Evolutionary conservation across 2,113 vertebrate genomes (phyloP).

Genomic region (Plecotus auritus): DNA sequence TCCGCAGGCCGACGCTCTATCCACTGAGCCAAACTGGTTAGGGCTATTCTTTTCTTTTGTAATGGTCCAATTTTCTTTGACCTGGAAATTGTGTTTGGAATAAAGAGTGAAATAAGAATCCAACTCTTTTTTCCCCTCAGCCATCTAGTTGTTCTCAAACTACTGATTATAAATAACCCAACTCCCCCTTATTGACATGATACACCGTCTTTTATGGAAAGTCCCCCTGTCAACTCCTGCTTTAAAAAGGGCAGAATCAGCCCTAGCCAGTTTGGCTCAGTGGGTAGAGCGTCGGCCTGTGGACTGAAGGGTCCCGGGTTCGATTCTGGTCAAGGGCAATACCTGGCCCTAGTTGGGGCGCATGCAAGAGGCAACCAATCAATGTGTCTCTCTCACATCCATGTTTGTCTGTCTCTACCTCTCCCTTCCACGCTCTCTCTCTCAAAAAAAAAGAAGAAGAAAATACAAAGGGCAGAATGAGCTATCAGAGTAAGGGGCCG

Average conservation of each 20-base stretch:
- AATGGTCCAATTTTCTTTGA: background rate
- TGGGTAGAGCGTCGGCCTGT: too few species aligned
- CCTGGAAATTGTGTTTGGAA: conserved; percentile 26
- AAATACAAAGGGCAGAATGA: background rate
- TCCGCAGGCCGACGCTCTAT: too few species aligned
- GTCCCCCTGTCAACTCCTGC: background rate
- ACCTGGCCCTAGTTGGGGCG: too few species aligned
- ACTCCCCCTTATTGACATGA: background rate
- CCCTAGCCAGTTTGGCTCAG: too few species aligned
- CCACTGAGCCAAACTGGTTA: too few species aligned
- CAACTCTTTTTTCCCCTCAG: background rate
- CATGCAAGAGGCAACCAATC: too few species aligned
- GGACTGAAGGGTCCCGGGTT: too few species aligned
- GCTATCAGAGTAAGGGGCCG: background rate
- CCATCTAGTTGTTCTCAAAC: background rate
- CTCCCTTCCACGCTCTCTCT: too few species aligned
- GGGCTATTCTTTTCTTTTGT: background rate
- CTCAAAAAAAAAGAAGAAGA: background rate
- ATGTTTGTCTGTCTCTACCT: too few species aligned
- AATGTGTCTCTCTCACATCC: too few species aligned
- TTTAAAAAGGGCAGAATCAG: background rate
- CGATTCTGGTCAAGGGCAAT: too few species aligned
- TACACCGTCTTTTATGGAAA: background rate
- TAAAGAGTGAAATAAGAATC: conserved; percentile 29
- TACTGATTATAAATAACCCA: background rate